A percentile compares a stretch with the other conserved stretches of the same genome.
These are phyloP conservation scores for Notocelia uddmanniana DNA, from an alignment of 2,888 invertebrate species.

Conservation along the genomic window DNA sequence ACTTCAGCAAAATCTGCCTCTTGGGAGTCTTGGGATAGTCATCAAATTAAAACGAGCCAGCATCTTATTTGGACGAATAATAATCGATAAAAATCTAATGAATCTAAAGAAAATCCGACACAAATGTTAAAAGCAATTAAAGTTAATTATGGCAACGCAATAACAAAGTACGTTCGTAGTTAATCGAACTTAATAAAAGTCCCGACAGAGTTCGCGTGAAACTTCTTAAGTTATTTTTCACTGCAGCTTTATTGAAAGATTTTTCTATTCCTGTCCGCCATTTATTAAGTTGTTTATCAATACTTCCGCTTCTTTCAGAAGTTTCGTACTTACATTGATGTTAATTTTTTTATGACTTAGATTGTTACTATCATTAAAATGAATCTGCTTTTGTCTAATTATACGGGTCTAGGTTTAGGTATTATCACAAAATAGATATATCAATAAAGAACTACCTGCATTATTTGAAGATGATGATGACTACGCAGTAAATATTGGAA, in stretches of 20 bases:
- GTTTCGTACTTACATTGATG: neutral
- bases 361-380: conserved; percentile 7
- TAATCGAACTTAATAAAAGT: neutral
- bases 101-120: neutral
- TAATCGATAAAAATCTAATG: neutral
- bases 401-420: too few species aligned
- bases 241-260: neutral
- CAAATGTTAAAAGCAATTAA: neutral
- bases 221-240: conserved; percentile 19
- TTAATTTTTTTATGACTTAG: conserved; percentile 9
- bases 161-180: neutral
- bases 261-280: conserved; percentile 9
- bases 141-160: neutral
- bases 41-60: neutral
- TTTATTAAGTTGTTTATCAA: conserved; percentile 29
- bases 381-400: neutral
- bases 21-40: neutral
- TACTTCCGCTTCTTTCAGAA: neutral
- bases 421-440: conserved; percentile 16
- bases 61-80: neutral
- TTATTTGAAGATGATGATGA: conserved; percentile 37
- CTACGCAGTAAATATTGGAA: conserved; percentile 31
- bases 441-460: conserved; percentile 23
- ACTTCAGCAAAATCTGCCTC: too few species aligned
- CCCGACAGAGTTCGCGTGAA: neutral